Evolutionary conservation across 1,140 invertebrate genomes (phyloP).

Genomic region (Vanessa atalanta): DNA sequence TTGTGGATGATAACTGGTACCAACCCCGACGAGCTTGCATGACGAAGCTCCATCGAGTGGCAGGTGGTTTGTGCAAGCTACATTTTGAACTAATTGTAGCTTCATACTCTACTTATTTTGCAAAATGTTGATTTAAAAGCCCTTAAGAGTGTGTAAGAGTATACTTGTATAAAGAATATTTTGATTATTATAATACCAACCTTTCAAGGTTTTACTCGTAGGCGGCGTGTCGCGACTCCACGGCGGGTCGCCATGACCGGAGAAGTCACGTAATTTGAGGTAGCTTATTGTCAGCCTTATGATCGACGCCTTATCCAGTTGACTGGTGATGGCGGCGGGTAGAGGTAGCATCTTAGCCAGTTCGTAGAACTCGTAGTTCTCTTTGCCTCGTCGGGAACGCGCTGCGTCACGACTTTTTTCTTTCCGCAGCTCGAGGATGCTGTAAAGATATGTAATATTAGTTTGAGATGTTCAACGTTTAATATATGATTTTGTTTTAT

Average conservation of each 20-base stretch:
- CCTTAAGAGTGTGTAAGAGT: too few relatives aligned
- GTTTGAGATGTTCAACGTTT: constrained; percentile 30
- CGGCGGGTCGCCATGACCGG: constrained; percentile 95
- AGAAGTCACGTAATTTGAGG: constrained; percentile 97
- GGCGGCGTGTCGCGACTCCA: constrained; percentile 91
- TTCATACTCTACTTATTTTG: too few relatives aligned
- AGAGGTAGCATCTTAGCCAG: constrained; percentile 98
- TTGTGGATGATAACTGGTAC: too few relatives aligned
- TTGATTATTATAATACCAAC: constrained; percentile 79
- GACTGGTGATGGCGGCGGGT: constrained; percentile 97
- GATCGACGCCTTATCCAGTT: constrained; percentile 99
- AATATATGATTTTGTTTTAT: not conserved
- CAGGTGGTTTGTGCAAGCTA: too few relatives aligned
- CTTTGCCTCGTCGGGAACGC: constrained; percentile 95
- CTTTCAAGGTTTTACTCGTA: constrained; percentile 91
- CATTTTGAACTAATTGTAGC: too few relatives aligned
- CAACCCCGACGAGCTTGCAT: too few relatives aligned
- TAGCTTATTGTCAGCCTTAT: constrained; percentile 98
- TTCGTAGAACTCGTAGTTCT: constrained; percentile 99
- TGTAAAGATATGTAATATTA: constrained; percentile 82
- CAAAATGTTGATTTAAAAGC: too few relatives aligned
- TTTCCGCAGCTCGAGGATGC: constrained; percentile 97
- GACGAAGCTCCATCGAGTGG: too few relatives aligned
- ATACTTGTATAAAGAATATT: too few relatives aligned
- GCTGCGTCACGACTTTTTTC: constrained; percentile 98